A percentile compares a stretch with the other conserved stretches of the same genome.
phyloP scores from a whole-genome alignment of 2,113 vertebrate species.

The Caranx melampygus region DNA sequence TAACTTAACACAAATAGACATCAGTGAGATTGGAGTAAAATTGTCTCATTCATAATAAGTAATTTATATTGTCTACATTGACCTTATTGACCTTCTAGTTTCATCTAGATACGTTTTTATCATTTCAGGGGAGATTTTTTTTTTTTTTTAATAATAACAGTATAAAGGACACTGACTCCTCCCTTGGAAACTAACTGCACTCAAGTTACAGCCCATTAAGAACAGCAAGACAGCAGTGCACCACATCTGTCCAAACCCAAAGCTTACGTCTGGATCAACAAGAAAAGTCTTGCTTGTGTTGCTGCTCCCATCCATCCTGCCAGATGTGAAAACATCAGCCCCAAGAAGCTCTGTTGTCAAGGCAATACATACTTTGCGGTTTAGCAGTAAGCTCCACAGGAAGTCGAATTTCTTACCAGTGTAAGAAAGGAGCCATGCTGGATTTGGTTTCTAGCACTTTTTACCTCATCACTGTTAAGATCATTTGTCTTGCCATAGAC shows the following conservation, averaged over 20 bases:
- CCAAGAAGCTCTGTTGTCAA: slow-evolving; percentile 34
- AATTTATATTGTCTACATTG: too few relatives aligned
- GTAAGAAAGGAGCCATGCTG: slow-evolving; percentile 10
- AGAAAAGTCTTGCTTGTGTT: slow-evolving; percentile 18
- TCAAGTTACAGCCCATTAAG: slow-evolving; percentile 15
- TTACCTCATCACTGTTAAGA: slow-evolving; percentile 14
- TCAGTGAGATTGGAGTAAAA: background rate
- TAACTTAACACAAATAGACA: background rate
- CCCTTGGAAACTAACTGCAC: slow-evolving; percentile 39
- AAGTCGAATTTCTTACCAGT: background rate
- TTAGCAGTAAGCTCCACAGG: slow-evolving; percentile 31
- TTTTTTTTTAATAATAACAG: background rate
- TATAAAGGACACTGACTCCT: background rate
- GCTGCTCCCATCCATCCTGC: slow-evolving; percentile 24
- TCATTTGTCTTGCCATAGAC: slow-evolving; percentile 19
- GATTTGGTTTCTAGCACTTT: slow-evolving; percentile 27
- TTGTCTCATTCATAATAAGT: background rate
- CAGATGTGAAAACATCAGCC: slow-evolving; percentile 51
- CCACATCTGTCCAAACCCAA: slow-evolving; percentile 45
- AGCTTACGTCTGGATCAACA: slow-evolving; percentile 44
- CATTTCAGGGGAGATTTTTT: background rate
- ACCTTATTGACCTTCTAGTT: background rate
- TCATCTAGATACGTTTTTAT: background rate
- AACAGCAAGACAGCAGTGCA: slow-evolving; percentile 15
- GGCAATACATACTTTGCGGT: slow-evolving; percentile 28